Base-by-base conservation (phyloP, 2,888 invertebrate species). In the Bedellia somnulentella region DNA sequence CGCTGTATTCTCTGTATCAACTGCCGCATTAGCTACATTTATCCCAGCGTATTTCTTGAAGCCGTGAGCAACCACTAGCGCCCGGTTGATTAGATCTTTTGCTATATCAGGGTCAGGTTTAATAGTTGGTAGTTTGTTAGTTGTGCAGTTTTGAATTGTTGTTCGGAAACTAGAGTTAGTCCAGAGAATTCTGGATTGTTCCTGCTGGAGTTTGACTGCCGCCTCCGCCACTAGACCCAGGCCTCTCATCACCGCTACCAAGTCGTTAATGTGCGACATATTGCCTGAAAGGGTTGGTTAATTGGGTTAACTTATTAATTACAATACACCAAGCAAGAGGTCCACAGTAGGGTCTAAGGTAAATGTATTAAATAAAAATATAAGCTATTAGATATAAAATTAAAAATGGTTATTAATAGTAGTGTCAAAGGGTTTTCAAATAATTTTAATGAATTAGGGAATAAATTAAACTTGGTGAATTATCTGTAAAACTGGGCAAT, bases 51-150 rank as follows among this genome's bases (percentile, higher is more conserved):
- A 86, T 39, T 84, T 80, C 38, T 73, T 76, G 25, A 91, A 52
- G 15, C 92, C 90, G 43, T 83, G 81, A 24, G 81, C 76, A 12
- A 92, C 86, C 26, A 88, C 85, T 41, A 79, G 70, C 4, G 85
- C 71, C 43, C 87, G 76, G 43, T 86, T 84, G 2, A 80, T 44
- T 3, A 85, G 39, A 13, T 80, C 70, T 43, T 57, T 58, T 16
- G 57, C 38, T 31, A 51, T 30, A n/a, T 49, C 50, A 14, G 59
- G 48, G 33, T 45, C 52, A 24, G 57, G 51, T 42, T 58, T 60
- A 29, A 43, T 45, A 40, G 45, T 43, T 32, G 52, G 42, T 11
- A 60, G 33, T 33, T 51, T 35, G 53, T 67, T 63, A 68, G 63
- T 55, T 16, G 57, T 43, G 37, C 63, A 61, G 32, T 38, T 53